Evolutionary conservation across 2,797 vertebrate species (phyloP), one percentile per base, ranked within the genome.

Genomic region (Delichon dasypus): DNA sequence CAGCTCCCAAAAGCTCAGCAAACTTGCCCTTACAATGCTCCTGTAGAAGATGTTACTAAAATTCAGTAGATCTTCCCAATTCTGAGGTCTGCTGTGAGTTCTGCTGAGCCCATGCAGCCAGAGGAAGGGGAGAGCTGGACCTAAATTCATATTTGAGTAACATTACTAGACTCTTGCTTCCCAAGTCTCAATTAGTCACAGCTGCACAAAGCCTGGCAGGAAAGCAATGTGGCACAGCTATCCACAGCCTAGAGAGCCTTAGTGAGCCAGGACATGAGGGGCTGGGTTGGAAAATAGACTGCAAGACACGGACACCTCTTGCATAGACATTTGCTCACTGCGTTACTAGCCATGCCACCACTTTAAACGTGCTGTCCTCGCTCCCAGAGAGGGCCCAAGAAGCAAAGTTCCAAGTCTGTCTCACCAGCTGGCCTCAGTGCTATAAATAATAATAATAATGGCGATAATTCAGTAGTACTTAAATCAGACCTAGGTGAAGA

Each of bases 151-250:
- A 57, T 65, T 30, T 50, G 40, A 91, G 36, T 57, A 92, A 54
- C 47, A 50, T 60, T 53, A 83, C 60, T 30, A 65, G 58, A 42
- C 47, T 62, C 48, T 72, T 2, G 2, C 38, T 94, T 88, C 75
- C 68, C 86, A 81, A 73, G 27, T 16, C 72, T 88, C 71, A 78
- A 27, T 86, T 32, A 94, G 55, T 83, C 61, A 61, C 78, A 77
- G 74, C 78, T 73, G 76, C 11, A 3, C 34, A 84, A 87, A 71
- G 42, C 26, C 47, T 58, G 7, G 1, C 45, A 80, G 47, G 29
- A 86, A n/a, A 74, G 64, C 29, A 16, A 40, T 23, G 47, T 76
- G 66, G 70, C 57, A 91, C 51, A 73, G 71, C 48, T 8, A 47
- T 13, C 27, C 9, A 3, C 67, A 79, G 55, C 60, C 62, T 3